Evolutionary conservation across 2,888 invertebrate species (phyloP).

Genomic region (Watsonalla binaria): DNA sequence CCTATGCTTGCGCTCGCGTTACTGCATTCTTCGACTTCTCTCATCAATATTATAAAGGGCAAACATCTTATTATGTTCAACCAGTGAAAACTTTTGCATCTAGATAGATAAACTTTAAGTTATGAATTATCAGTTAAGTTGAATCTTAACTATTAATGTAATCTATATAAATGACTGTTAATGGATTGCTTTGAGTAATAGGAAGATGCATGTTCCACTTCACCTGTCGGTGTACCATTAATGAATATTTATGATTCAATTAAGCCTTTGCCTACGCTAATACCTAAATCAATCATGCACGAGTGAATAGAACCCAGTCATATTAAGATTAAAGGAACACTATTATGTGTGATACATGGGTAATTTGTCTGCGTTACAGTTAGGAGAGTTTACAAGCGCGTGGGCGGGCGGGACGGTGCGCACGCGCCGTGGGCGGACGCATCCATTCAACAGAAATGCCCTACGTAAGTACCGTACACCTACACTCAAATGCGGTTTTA

Average conservation of each 20-base stretch:
- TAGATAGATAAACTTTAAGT: too few species aligned
- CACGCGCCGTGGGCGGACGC: slow-evolving; percentile 59
- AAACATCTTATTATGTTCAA: too few species aligned
- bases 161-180: background rate
- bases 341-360: slow-evolving; percentile 41
- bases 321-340: slow-evolving; percentile 48
- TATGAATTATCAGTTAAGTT: background rate
- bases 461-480: slow-evolving; percentile 40
- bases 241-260: background rate
- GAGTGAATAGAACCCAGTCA: slow-evolving; percentile 29
- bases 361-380: slow-evolving; percentile 69
- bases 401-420: slow-evolving; percentile 57
- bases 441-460: slow-evolving; percentile 60
- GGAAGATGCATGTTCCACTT: background rate
- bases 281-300: slow-evolving; percentile 10
- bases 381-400: slow-evolving; percentile 62
- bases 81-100: too few species aligned
- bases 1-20: background rate
- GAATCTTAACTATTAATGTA: background rate
- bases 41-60: background rate
- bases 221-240: background rate
- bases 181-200: background rate
- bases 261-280: slow-evolving; percentile 1
- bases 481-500: slow-evolving; percentile 53
- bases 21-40: background rate